These are phyloP conservation scores for Porites divaricata DNA, from an alignment of 92 coral and sea anemone species.

Conservation along the genomic window DNA sequence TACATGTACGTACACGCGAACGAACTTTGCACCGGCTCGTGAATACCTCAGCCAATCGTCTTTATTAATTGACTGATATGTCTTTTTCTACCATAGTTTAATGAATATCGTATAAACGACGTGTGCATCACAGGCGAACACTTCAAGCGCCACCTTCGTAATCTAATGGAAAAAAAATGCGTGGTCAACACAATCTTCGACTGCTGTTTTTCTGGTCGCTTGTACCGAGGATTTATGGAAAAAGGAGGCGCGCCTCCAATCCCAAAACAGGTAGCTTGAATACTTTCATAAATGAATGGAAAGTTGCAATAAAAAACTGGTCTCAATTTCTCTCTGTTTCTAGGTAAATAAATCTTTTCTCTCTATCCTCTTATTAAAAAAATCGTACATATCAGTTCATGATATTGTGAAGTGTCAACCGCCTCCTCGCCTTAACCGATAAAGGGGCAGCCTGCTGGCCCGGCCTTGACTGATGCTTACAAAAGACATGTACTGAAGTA, in stretches of 20 bases:
- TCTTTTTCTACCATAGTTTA: background rate
- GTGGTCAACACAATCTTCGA: slow-evolving; percentile 33
- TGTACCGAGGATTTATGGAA: slow-evolving; percentile 21
- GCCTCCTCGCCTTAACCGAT: too few relatives aligned
- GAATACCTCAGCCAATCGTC: background rate
- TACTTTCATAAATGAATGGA: background rate
- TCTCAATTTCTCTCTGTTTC: background rate
- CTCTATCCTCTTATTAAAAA: too few relatives aligned
- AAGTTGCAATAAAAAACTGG: background rate
- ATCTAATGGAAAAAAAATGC: background rate
- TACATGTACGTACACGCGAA: too few relatives aligned
- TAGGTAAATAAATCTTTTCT: too few relatives aligned
- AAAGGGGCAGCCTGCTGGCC: too few relatives aligned
- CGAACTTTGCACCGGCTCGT: background rate
- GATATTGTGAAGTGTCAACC: too few relatives aligned
- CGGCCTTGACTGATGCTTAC: too few relatives aligned
- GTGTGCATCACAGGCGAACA: slow-evolving; percentile 25
- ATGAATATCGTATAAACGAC: slow-evolving; percentile 8
- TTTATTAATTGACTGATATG: background rate
- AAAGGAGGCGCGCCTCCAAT: background rate
- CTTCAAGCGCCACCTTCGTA: slow-evolving; percentile 10
- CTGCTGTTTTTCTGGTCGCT: slow-evolving; percentile 36
- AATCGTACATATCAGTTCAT: too few relatives aligned
- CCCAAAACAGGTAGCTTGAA: slow-evolving; percentile 13
- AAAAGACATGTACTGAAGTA: too few relatives aligned